phyloP scores from a whole-genome alignment of 2,113 vertebrate genomes.

The Glareola pratincola region DNA sequence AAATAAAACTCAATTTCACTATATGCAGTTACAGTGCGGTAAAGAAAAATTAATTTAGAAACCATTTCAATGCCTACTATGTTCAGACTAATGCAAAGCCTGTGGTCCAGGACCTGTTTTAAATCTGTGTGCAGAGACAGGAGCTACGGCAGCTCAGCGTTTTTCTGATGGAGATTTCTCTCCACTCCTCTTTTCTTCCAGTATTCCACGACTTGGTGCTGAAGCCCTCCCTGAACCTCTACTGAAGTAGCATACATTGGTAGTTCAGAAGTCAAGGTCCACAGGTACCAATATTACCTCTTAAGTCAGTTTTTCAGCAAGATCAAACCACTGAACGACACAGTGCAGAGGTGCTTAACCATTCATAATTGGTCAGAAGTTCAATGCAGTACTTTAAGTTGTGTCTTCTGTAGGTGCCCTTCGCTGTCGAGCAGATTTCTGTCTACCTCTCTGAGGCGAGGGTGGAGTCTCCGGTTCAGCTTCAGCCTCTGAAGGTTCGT shows the following conservation, averaged over 20 bases:
- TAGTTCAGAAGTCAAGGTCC: conserved; percentile 31
- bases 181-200: conserved; percentile 41
- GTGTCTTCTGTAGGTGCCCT: conserved; percentile 73
- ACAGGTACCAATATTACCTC: background rate
- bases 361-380: background rate
- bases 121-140: background rate
- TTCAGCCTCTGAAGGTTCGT: conserved; percentile 82
- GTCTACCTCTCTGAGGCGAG: conserved; percentile 71
- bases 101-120: background rate
- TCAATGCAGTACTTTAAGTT: conserved; percentile 27
- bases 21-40: conserved; percentile 41
- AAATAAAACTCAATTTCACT: conserved; percentile 38
- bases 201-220: conserved; percentile 31
- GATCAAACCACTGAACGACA: background rate
- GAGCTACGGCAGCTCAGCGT: background rate
- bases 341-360: conserved; percentile 3
- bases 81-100: conserved; percentile 38
- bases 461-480: conserved; percentile 71
- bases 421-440: conserved; percentile 83
- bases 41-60: conserved; percentile 62
- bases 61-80: conserved; percentile 23
- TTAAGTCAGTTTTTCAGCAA: background rate
- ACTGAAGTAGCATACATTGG: background rate
- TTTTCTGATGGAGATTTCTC: background rate
- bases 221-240: conserved; percentile 33